A percentile compares a stretch with the other conserved stretches of the same genome.
These are phyloP conservation scores for Saccostrea cuccullata DNA, from an alignment of 1,140 invertebrate species.

Conservation along the genomic window DNA sequence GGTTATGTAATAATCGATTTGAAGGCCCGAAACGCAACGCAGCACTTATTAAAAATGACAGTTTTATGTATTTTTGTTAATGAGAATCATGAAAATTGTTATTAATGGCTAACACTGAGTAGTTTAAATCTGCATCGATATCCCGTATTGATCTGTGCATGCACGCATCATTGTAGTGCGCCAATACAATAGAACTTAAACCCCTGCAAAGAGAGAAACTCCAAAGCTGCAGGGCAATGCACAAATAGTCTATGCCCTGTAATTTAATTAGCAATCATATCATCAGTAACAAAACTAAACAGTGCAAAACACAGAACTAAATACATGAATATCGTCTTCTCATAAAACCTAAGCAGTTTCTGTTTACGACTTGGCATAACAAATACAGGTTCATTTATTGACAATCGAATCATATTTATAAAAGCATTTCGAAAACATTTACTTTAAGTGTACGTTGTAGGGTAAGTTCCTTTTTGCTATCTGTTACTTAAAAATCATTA, in stretches of 20 bases:
- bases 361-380: no score
- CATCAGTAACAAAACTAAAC: background rate
- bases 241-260: background rate
- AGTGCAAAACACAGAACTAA: background rate
- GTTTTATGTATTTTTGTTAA: constrained; percentile 24
- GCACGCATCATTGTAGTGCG: background rate
- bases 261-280: background rate
- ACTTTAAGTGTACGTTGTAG: no score
- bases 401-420: no score
- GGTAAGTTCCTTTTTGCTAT: no score
- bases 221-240: background rate
- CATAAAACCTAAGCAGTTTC: background rate
- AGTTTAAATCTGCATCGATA: constrained; percentile 17
- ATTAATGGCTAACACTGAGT: background rate
- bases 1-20: constrained; percentile 34
- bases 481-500: no score
- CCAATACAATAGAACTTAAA: background rate
- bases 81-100: constrained; percentile 29
- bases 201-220: no score
- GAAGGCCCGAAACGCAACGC: background rate
- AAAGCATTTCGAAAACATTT: no score
- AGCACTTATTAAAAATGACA: constrained; percentile 14
- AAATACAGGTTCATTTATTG: no score
- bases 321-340: background rate
- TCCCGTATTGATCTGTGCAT: background rate